These are phyloP conservation scores for Caranx ignobilis DNA, from an alignment of 2,113 vertebrate genomes.

Conservation along the genomic window DNA sequence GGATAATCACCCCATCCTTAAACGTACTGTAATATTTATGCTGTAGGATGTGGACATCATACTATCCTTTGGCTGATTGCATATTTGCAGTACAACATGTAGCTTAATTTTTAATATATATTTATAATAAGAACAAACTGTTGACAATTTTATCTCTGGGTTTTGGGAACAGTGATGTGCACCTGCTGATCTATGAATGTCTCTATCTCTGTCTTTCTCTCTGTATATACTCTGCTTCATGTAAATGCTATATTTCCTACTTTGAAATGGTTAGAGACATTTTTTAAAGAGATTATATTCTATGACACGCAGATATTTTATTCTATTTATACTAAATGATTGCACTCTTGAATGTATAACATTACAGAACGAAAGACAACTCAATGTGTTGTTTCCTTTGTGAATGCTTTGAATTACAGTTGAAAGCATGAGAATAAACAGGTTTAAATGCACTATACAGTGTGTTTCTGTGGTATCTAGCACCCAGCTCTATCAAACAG, in stretches of 20 bases:
- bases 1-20: constrained; percentile 54
- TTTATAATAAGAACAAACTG: constrained; percentile 54
- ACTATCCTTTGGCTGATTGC: constrained; percentile 23
- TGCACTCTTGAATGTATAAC: constrained; percentile 62
- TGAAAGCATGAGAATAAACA: constrained; percentile 63
- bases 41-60: constrained; percentile 32
- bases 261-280: constrained; percentile 21
- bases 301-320: constrained; percentile 65
- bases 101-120: constrained; percentile 61
- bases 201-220: constrained; percentile 17
- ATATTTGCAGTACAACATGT: constrained; percentile 46
- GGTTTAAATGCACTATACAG: constrained; percentile 24
- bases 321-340: constrained; percentile 72
- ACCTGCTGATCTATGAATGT: constrained; percentile 63
- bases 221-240: constrained; percentile 59
- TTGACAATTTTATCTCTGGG: constrained; percentile 45
- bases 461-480: not conserved
- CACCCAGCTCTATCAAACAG: not conserved
- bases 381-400: constrained; percentile 36
- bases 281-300: constrained; percentile 71
- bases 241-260: constrained; percentile 68
- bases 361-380: constrained; percentile 41
- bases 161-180: constrained; percentile 69
- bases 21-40: constrained; percentile 43
- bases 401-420: constrained; percentile 47